Percentiles rank a stretch among this genome's conserved stretches.
phyloP scores from a whole-genome alignment of 2,888 invertebrate genomes.

The Endomychus coccineus region DNA sequence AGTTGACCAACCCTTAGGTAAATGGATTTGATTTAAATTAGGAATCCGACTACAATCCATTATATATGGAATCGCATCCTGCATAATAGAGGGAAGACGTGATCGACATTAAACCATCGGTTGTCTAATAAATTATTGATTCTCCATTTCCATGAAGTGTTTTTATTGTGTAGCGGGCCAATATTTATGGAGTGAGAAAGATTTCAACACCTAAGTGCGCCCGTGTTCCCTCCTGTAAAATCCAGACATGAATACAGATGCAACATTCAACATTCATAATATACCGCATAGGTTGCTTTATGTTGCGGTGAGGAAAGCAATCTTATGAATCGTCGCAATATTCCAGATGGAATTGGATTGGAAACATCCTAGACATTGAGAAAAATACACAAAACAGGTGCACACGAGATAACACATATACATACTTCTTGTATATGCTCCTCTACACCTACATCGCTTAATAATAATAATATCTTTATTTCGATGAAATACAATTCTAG shows the following conservation, averaged over 20 bases:
- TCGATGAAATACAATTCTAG: too few relatives aligned
- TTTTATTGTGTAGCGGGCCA: slow-evolving; percentile 32
- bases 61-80: too few relatives aligned
- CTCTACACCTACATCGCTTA: too few relatives aligned
- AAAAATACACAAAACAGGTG: slow-evolving; percentile 32
- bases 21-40: too few relatives aligned
- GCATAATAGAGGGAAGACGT: too few relatives aligned
- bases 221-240: slow-evolving; percentile 22
- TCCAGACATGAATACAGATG: slow-evolving; percentile 39
- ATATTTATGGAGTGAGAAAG: slow-evolving; percentile 33
- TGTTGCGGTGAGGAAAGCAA: slow-evolving; percentile 40
- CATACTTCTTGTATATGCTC: too few relatives aligned
- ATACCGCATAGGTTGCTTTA: slow-evolving; percentile 37
- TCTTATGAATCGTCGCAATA: slow-evolving; percentile 41
- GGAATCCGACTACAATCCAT: too few relatives aligned
- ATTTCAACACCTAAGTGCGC: slow-evolving; percentile 34
- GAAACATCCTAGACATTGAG: slow-evolving; percentile 35
- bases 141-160: slow-evolving; percentile 27
- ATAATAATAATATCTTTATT: too few relatives aligned
- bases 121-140: slow-evolving; percentile 37
- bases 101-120: too few relatives aligned
- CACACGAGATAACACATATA: too few relatives aligned
- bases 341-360: slow-evolving; percentile 41
- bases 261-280: slow-evolving; percentile 44
- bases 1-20: too few relatives aligned